A percentile compares a stretch with the other conserved stretches of the same genome.
These are phyloP conservation scores for Oeneis ivallda DNA, from an alignment of 2,888 invertebrate species.

Conservation along the genomic window DNA sequence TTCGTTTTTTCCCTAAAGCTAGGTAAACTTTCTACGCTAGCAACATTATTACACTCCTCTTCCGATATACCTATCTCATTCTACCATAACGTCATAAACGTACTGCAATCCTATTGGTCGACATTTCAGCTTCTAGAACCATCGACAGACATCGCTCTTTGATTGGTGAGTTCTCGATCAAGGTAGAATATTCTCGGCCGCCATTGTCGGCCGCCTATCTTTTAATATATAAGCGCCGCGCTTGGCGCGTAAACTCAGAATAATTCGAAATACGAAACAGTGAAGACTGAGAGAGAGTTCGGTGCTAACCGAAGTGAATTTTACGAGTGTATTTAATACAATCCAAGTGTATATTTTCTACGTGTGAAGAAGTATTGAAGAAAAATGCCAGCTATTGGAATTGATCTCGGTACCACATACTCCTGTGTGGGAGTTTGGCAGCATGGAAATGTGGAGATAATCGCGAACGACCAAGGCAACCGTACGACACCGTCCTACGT, in stretches of 20 bases:
- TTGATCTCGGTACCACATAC: constrained; percentile 81
- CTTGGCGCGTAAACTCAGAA: constrained; percentile 59
- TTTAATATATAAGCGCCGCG: constrained; percentile 54
- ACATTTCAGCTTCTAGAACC: constrained; percentile 48
- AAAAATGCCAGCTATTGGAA: constrained; percentile 79
- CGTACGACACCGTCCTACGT: constrained; percentile 88
- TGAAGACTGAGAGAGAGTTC: constrained; percentile 50
- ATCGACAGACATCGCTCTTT: constrained; percentile 44
- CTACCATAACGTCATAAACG: constrained; percentile 30
- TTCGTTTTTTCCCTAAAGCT: not conserved
- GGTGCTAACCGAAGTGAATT: constrained; percentile 53
- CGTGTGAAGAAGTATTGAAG: constrained; percentile 38
- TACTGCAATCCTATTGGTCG: constrained; percentile 49
- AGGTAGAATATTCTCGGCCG: constrained; percentile 55
- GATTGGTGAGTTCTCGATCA: constrained; percentile 54
- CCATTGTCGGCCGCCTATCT: too few species aligned
- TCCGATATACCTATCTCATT: constrained; percentile 38
- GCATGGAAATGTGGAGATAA: constrained; percentile 88
- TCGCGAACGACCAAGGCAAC: constrained; percentile 86
- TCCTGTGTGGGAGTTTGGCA: constrained; percentile 80
- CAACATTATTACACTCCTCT: constrained; percentile 14
- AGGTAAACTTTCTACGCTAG: constrained; percentile 23
- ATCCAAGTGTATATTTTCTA: constrained; percentile 29
- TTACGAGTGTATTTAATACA: constrained; percentile 35
- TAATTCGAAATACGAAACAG: constrained; percentile 63